Evolutionary conservation across 2,888 invertebrate genomes (phyloP).

Genomic region (Athalia cordata): DNA sequence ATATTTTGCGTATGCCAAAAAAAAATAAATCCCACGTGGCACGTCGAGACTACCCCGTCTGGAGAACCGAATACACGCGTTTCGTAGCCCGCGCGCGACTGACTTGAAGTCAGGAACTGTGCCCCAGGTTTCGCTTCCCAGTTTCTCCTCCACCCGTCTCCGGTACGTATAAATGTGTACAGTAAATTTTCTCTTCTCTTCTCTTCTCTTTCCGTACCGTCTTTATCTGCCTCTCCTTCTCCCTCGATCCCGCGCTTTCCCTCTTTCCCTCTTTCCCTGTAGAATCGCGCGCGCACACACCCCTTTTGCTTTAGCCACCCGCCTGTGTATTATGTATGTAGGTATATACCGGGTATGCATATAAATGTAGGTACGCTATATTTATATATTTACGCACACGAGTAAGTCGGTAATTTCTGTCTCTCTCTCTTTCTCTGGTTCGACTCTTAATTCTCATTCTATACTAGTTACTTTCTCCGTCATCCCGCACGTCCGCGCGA

Average conservation of each 20-base stretch:
- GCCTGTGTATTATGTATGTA: no score
- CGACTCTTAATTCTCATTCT: conserved; percentile 3
- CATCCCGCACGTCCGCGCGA: not conserved
- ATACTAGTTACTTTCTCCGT: not conserved
- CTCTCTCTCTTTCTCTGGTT: conserved; percentile 7
- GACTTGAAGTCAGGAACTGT: conserved; percentile 34
- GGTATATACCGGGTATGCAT: no score
- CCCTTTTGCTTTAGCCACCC: not conserved
- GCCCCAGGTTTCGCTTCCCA: conserved; percentile 43
- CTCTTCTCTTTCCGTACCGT: conserved; percentile 46
- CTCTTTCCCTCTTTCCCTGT: conserved; percentile 28
- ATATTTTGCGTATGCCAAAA: not conserved
- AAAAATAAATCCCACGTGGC: conserved; percentile 25
- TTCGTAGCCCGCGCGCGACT: conserved; percentile 43
- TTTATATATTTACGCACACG: no score
- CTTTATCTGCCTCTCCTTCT: conserved; percentile 11
- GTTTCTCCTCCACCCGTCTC: conserved; percentile 31
- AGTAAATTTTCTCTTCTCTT: conserved; percentile 45
- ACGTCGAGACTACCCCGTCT: conserved; percentile 9
- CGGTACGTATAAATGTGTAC: conserved; percentile 7
- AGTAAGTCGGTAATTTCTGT: no score
- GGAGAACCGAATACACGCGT: conserved; percentile 28
- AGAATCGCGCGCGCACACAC: conserved; percentile 5
- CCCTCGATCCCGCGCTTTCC: conserved; percentile 2
- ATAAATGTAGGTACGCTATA: no score